Conservation (phyloP, 2,888 invertebrate species). For the Lomographa bimaculata region DNA sequence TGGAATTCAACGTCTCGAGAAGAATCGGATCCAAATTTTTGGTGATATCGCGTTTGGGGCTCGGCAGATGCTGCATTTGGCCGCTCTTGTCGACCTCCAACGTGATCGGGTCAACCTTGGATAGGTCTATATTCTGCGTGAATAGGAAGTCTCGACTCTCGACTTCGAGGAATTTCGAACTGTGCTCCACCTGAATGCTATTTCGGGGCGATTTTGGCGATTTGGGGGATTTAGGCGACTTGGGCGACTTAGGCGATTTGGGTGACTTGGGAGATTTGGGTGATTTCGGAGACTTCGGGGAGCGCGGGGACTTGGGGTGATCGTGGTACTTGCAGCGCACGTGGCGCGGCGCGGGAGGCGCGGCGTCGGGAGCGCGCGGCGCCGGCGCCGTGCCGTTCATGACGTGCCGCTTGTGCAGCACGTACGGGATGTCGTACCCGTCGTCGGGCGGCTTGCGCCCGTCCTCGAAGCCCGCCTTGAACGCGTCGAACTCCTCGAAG, state of each 20-base stretch:
- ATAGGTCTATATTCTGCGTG: slow-evolving; percentile 89
- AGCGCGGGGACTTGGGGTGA: slow-evolving; percentile 78
- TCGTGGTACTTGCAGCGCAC: slow-evolving; percentile 78
- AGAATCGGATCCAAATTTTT: slow-evolving; percentile 87
- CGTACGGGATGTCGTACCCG: slow-evolving; percentile 92
- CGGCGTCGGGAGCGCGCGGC: slow-evolving; percentile 70
- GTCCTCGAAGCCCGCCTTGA: slow-evolving; percentile 81
- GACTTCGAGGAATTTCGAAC: slow-evolving; percentile 75
- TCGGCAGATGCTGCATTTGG: slow-evolving; percentile 85
- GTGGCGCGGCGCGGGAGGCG: slow-evolving; percentile 45
- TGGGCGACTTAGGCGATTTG: slow-evolving; percentile 85
- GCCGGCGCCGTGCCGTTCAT: slow-evolving; percentile 92
- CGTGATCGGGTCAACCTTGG: slow-evolving; percentile 88
- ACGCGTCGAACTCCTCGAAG: slow-evolving; percentile 86
- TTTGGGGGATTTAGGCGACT: slow-evolving; percentile 82
- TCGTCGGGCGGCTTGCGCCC: slow-evolving; percentile 72
- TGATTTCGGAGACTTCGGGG: slow-evolving; percentile 76
- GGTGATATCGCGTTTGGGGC: slow-evolving; percentile 88
- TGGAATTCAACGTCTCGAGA: slow-evolving; percentile 87
- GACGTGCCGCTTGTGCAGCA: slow-evolving; percentile 91
- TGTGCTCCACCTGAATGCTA: slow-evolving; percentile 61
- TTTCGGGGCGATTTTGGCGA: slow-evolving; percentile 81
- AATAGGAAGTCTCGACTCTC: slow-evolving; percentile 86
- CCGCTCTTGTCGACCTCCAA: slow-evolving; percentile 87
- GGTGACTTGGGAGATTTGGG: slow-evolving; percentile 87